Base-by-base conservation (phyloP, 2,113 vertebrate species). In the Bucco capensis region DNA sequence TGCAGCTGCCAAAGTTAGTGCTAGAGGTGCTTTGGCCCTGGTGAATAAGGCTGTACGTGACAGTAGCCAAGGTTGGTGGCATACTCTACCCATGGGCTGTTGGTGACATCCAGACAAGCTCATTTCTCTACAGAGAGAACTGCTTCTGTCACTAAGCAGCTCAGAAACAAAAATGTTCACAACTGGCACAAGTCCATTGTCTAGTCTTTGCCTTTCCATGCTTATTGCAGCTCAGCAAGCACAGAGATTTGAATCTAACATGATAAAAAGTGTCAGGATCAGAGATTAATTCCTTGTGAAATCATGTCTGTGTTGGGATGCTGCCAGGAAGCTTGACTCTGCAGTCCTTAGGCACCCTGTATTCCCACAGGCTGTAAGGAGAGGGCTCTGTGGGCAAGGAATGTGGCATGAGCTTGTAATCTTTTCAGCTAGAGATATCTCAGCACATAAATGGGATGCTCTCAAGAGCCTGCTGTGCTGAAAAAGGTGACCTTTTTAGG, bases 111-210 rank as follows among this genome's bases (percentile, higher is more conserved):
- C 67, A 77, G 54, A 77, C 3, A 2, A 90, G 74, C 91, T 49
- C 2, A 9, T 66, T 88, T 64, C 60, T 84, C 86, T 70, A 14
- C 77, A 58, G 8, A 70, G 54, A 70, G 38, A 84, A 31, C 37
- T 58, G 42, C 50, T 84, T 21, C 74, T 76, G 62, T 79, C 77
- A 86, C 62, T 40, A 54, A 70, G 30, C 58, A 93, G 70, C 86
- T 58, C 86, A 92, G 88, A 95, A 92, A 84, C 61, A 54, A 82
- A 79, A 79, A 80, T 10, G 42, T 60, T 92, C 74, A 22, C 50
- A 40, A 90, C 66, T 83, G 83, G 42, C 88, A 54, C 47, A 70
- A 94, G 56, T 58, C 62, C 60, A 58, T 88, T 90, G 64, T 74
- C 60, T 88, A 22, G 21, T 65, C 30, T n/a, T 86, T 86, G 88